Evolutionary conservation across 2,113 vertebrate species (phyloP).

Genomic region (Struthio camelus): DNA sequence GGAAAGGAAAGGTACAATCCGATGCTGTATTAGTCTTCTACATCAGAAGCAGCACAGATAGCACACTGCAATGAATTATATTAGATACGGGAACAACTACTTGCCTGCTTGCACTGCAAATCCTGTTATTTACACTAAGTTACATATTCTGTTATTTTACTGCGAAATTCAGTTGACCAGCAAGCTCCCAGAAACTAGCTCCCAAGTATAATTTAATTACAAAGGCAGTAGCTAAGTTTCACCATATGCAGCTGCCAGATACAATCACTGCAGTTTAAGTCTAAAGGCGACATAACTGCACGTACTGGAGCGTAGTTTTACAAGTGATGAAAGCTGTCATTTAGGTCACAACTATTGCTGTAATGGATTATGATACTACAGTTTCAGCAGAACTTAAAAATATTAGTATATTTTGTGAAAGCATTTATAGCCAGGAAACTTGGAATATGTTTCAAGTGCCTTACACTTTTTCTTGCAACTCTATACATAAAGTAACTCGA

Average conservation of each 20-base stretch:
- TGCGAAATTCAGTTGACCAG: constrained; percentile 52
- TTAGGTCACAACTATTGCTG: constrained; percentile 68
- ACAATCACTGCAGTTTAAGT: constrained; percentile 67
- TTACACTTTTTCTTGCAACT: not conserved
- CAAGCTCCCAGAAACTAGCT: constrained; percentile 62
- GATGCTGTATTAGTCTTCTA: not conserved
- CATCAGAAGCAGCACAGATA: not conserved
- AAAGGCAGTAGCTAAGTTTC: constrained; percentile 68
- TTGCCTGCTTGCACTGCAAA: constrained; percentile 7
- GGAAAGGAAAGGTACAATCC: not conserved
- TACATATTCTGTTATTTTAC: constrained; percentile 56
- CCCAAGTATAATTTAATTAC: constrained; percentile 72
- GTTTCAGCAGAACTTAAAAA: constrained; percentile 40
- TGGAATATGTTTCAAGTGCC: not conserved
- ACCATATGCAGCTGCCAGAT: constrained; percentile 77
- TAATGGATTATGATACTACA: constrained; percentile 63
- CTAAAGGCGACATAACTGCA: constrained; percentile 63
- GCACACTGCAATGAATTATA: not conserved
- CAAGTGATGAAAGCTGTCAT: constrained; percentile 71
- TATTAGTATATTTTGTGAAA: constrained; percentile 36
- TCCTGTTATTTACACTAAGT: constrained; percentile 26
- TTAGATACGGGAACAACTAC: constrained; percentile 41
- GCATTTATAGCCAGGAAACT: constrained; percentile 15
- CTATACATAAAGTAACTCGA: not conserved
- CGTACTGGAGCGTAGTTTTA: constrained; percentile 55